These are phyloP conservation scores for Bombus cullumanus DNA, from an alignment of 1,140 invertebrate species.

Conservation along the genomic window DNA sequence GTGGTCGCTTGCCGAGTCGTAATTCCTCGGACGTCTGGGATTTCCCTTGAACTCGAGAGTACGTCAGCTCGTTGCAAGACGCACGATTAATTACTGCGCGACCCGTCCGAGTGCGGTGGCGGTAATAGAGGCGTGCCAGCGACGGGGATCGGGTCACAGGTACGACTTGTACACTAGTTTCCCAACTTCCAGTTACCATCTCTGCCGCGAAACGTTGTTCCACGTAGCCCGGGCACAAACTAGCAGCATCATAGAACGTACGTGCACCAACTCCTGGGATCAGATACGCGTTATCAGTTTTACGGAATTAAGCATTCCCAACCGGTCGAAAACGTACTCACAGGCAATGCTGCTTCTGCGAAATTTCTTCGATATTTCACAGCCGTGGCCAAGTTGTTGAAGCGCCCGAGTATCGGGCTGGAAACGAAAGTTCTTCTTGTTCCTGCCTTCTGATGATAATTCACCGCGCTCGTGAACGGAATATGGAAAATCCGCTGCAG, in stretches of 20 bases:
- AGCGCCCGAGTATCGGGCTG: not conserved
- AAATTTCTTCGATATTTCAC: constrained; percentile 40
- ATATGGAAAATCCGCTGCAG: not conserved
- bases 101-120: constrained; percentile 51
- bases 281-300: constrained; percentile 52
- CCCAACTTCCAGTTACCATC: constrained; percentile 52
- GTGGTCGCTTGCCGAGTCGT: constrained; percentile 32
- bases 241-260: constrained; percentile 24
- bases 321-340: not conserved
- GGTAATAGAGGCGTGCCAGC: constrained; percentile 33
- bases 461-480: not conserved
- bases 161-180: constrained; percentile 57
- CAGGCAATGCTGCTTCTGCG: no score
- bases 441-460: not conserved
- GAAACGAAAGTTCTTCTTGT: not conserved
- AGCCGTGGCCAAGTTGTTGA: not conserved
- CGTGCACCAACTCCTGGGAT: constrained; percentile 28
- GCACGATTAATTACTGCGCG: constrained; percentile 64
- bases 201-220: constrained; percentile 26
- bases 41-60: constrained; percentile 60
- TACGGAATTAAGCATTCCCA: constrained; percentile 37
- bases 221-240: not conserved
- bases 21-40: constrained; percentile 63
- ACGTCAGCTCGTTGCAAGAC: constrained; percentile 61
- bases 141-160: constrained; percentile 45